Conservation (phyloP, 2,797 vertebrate species). For the Prunella strophiata region DNA sequence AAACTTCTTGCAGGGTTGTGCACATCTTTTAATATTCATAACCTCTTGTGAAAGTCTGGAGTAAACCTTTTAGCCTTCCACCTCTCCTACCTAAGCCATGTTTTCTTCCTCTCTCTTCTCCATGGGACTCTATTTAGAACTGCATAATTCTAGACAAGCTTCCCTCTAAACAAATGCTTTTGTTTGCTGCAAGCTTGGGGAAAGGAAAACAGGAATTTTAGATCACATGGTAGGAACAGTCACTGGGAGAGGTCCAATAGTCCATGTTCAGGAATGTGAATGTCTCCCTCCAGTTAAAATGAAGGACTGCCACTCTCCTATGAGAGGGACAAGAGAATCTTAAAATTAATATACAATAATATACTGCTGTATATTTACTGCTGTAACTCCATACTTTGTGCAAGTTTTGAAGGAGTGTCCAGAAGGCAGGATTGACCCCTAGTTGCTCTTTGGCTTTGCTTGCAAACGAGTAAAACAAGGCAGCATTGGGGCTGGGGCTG, state of each 20-base stretch:
- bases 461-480: background rate
- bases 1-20: background rate
- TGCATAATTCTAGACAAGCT: background rate
- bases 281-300: background rate
- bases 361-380: background rate
- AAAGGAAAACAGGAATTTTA: constrained; percentile 24
- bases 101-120: background rate
- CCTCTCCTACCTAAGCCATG: background rate
- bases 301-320: background rate
- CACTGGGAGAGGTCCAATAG: background rate
- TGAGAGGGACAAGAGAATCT: background rate
- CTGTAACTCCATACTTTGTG: background rate
- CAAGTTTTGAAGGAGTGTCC: background rate
- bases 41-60: background rate
- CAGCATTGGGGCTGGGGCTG: background rate
- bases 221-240: background rate
- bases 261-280: background rate
- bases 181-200: background rate
- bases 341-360: background rate
- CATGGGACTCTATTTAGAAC: background rate
- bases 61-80: background rate
- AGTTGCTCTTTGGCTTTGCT: background rate
- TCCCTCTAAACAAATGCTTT: background rate
- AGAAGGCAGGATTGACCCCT: background rate
- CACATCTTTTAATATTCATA: background rate